phyloP scores from a whole-genome alignment of 1,140 invertebrate genomes.

The Ditylenchus dipsaci region DNA sequence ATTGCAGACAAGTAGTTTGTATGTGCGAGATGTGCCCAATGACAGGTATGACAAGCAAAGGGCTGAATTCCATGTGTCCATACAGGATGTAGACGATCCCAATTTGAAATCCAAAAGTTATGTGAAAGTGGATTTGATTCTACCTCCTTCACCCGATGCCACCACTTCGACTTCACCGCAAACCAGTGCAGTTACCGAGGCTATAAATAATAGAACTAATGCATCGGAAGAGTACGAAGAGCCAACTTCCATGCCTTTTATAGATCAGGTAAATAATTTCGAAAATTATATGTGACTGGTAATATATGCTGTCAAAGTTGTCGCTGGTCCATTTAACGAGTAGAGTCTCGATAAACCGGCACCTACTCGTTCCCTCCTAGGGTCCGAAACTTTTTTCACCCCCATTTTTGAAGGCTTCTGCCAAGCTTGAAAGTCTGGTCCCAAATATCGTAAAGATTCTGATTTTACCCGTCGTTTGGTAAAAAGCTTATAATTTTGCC shows the following conservation, averaged over 20 bases:
- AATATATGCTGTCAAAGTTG: too few species aligned
- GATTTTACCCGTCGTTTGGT: too few species aligned
- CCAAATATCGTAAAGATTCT: too few species aligned
- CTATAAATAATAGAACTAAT: neutral
- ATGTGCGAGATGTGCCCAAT: constrained; percentile 24
- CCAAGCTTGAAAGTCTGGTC: too few species aligned
- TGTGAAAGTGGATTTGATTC: constrained; percentile 28
- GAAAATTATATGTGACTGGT: too few species aligned
- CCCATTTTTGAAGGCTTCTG: too few species aligned
- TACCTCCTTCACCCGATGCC: constrained; percentile 16
- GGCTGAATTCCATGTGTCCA: constrained; percentile 23
- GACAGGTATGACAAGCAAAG: constrained; percentile 24
- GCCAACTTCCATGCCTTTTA: neutral
- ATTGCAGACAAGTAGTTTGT: constrained; percentile 17
- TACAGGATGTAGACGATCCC: neutral
- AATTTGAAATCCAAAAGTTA: neutral
- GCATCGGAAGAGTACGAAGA: too few species aligned
- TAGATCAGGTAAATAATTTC: neutral
- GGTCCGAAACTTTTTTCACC: too few species aligned
- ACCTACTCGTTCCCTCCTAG: too few species aligned
- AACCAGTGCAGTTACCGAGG: neutral
- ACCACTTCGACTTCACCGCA: neutral
- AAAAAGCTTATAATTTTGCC: too few species aligned
- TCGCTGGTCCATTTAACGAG: too few species aligned
- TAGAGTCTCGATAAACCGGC: too few species aligned